phyloP scores from a whole-genome alignment of 2,888 invertebrate species.

The Scaptomyza cyrtandrae region DNA sequence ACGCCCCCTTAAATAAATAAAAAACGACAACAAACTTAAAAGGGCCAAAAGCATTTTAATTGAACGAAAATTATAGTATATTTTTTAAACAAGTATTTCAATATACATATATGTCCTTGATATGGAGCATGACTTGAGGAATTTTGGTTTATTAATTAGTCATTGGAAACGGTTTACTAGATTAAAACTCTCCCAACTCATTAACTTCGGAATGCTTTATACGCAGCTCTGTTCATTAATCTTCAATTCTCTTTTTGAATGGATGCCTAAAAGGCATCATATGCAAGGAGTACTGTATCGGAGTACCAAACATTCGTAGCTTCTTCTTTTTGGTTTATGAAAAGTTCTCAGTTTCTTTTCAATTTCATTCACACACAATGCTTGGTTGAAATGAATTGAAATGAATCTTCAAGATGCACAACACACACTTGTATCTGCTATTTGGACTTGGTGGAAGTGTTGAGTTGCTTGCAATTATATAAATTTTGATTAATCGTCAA shows the following conservation, averaged over 20 bases:
- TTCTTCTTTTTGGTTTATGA: not conserved
- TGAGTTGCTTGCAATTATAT: slow-evolving; percentile 4
- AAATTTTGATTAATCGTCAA: slow-evolving; percentile 17
- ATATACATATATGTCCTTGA: not conserved
- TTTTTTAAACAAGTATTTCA: not conserved
- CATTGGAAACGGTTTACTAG: no score
- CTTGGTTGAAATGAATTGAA: slow-evolving; percentile 4
- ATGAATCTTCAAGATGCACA: slow-evolving; percentile 14
- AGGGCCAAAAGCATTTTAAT: not conserved
- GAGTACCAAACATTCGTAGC: no score
- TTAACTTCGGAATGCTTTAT: no score
- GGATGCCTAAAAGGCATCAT: not conserved
- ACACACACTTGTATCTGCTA: slow-evolving; percentile 1
- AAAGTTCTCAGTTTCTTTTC: slow-evolving; percentile 8
- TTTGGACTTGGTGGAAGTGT: not conserved
- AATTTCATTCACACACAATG: slow-evolving; percentile 1
- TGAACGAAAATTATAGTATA: not conserved
- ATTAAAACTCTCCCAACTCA: no score
- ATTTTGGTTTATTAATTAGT: no score
- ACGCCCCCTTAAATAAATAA: slow-evolving; percentile 2
- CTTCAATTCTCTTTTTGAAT: not conserved
- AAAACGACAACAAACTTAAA: not conserved
- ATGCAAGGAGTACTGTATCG: not conserved
- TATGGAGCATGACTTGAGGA: no score
- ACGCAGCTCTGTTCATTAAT: no score